Evolutionary conservation across 64 coral and sea anemone genomes (phyloP).

Genomic region (Actinia equina): DNA sequence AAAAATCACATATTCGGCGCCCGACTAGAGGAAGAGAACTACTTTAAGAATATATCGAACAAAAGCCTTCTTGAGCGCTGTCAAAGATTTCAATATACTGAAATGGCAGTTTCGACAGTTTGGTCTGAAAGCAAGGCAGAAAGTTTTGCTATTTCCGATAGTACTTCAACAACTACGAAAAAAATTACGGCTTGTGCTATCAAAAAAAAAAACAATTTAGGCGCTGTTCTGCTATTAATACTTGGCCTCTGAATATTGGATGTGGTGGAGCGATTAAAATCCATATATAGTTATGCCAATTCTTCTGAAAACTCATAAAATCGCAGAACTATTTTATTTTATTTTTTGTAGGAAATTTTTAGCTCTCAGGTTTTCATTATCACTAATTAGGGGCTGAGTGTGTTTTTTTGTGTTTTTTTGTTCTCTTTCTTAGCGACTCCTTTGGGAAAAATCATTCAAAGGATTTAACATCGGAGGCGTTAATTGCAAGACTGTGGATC

Average conservation of each 20-base stretch:
- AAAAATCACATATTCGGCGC: neutral
- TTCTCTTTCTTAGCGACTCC: neutral
- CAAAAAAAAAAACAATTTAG: neutral
- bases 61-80: neutral
- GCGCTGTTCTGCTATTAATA: neutral
- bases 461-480: neutral
- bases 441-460: constrained; percentile 17
- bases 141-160: constrained; percentile 11
- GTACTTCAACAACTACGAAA: constrained; percentile 12
- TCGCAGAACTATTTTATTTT: neutral
- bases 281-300: neutral
- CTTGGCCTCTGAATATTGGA: neutral
- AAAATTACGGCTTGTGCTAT: neutral
- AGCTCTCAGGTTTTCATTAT: neutral
- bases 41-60: neutral
- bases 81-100: constrained; percentile 3
- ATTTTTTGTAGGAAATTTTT: neutral
- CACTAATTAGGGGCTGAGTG: constrained; percentile 1
- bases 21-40: neutral
- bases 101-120: neutral
- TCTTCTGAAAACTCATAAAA: neutral
- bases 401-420: neutral
- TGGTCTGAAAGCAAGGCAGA: constrained; percentile 10
- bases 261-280: neutral
- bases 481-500: neutral